Percentiles rank a stretch among this genome's conserved stretches.
phyloP scores from a whole-genome alignment of 2,113 vertebrate species.

The Gallinago jamesoni region DNA sequence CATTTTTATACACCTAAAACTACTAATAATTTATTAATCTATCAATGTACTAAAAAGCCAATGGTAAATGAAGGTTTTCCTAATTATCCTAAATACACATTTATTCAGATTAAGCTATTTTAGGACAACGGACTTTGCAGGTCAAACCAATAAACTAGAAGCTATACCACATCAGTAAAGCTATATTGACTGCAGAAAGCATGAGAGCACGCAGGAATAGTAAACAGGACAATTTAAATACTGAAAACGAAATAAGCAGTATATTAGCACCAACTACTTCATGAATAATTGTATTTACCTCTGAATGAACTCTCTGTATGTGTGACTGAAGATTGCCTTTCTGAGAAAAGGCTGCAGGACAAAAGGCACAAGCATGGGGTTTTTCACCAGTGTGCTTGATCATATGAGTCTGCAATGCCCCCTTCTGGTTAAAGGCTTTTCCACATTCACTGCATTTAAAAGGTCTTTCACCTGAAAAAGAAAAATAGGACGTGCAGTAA shows the following conservation, averaged over 20 bases:
- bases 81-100: background rate
- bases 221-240: background rate
- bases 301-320: constrained; percentile 94
- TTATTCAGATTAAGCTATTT: background rate
- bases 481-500: background rate
- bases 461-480: constrained; percentile 87
- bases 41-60: background rate
- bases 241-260: background rate
- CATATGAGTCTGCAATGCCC: constrained; percentile 98
- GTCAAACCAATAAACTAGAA: background rate
- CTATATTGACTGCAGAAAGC: background rate
- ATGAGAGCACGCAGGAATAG: background rate
- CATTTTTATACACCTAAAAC: background rate
- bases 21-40: background rate
- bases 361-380: constrained; percentile 94
- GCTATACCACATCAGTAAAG: background rate
- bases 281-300: constrained; percentile 79
- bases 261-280: background rate
- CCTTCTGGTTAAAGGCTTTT: constrained; percentile 99
- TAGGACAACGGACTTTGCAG: background rate
- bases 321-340: constrained; percentile 98
- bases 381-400: constrained; percentile 96
- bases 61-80: background rate
- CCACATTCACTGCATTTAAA: constrained; percentile 92
- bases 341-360: constrained; percentile 97